Conservation (phyloP, 2,797 vertebrate species). For the Cossypha heuglini region DNA sequence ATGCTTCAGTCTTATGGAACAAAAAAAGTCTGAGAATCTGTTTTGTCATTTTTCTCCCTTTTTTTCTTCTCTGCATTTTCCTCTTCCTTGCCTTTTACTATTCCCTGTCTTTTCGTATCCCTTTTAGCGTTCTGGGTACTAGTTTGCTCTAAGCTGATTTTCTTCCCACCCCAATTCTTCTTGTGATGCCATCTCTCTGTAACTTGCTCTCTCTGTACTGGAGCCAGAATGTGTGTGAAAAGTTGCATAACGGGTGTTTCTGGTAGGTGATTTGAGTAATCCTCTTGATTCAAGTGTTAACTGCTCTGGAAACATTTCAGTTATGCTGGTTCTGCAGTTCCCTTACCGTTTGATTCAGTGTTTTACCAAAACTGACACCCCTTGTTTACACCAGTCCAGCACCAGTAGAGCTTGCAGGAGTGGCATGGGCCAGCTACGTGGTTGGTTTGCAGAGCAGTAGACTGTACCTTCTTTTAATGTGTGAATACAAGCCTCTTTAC, state of each 20-base stretch:
- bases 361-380: neutral
- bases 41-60: neutral
- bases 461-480: neutral
- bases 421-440: fast-evolving
- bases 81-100: neutral
- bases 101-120: neutral
- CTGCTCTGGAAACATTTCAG: neutral
- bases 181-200: neutral
- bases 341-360: neutral
- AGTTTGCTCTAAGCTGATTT: neutral
- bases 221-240: neutral
- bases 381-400: neutral
- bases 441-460: neutral
- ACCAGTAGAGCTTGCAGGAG: neutral
- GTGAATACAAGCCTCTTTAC: neutral
- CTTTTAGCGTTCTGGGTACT: neutral
- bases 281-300: neutral
- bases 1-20: neutral
- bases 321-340: neutral
- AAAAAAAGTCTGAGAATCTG: neutral
- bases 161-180: neutral
- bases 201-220: neutral
- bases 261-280: neutral
- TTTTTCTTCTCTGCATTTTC: neutral
- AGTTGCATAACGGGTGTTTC: neutral